Evolutionary conservation across 1,140 invertebrate species (phyloP).

Genomic region (Cydia splendana): DNA sequence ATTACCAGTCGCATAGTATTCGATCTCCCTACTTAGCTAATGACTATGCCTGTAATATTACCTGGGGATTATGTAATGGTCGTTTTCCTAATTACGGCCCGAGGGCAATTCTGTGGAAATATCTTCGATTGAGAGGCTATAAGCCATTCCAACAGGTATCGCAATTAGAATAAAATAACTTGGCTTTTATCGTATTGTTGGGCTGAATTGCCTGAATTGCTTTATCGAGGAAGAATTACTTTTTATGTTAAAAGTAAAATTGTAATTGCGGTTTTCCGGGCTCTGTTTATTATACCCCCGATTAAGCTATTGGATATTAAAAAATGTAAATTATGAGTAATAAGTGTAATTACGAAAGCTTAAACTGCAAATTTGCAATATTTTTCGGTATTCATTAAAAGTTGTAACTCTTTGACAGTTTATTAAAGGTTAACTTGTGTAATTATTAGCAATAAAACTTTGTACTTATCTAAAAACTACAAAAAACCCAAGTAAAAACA

Average conservation of each 20-base stretch:
- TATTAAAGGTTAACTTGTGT: too few relatives aligned
- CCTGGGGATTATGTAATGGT: constrained; percentile 13
- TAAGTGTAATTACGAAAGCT: too few relatives aligned
- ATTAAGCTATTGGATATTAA: constrained; percentile 38
- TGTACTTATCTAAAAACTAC: too few relatives aligned
- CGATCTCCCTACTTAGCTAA: background rate
- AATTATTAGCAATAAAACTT: too few relatives aligned
- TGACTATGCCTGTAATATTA: constrained; percentile 11
- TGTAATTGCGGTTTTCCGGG: constrained; percentile 54
- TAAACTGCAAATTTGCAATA: too few relatives aligned
- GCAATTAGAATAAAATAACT: constrained; percentile 14
- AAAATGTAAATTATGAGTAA: background rate
- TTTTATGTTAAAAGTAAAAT: constrained; percentile 47
- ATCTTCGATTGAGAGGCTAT: constrained; percentile 21
- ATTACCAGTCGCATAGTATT: background rate
- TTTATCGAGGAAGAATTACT: constrained; percentile 49
- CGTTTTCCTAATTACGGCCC: constrained; percentile 25
- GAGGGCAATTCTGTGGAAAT: constrained; percentile 16
- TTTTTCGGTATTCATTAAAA: too few relatives aligned
- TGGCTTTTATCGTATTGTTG: constrained; percentile 35
- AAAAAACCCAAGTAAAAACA: too few relatives aligned
- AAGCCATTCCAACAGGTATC: constrained; percentile 27
- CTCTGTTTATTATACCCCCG: constrained; percentile 55
- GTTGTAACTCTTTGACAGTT: too few relatives aligned
- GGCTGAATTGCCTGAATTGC: constrained; percentile 35